Conservation (phyloP, 2,888 invertebrate genomes). For the Pyralis farinalis region DNA sequence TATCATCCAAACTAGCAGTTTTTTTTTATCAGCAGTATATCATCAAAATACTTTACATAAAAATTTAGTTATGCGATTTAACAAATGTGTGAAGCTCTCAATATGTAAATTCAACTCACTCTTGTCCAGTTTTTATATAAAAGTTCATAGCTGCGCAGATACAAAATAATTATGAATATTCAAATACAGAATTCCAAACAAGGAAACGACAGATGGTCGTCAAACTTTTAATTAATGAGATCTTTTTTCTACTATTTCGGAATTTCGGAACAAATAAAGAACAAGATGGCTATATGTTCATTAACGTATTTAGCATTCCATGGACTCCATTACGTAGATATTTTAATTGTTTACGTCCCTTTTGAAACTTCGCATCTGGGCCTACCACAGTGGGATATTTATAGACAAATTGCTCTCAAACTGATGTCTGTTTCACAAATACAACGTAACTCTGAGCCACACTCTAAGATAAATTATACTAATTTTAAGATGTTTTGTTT, state of each 20-base stretch:
- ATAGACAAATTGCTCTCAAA: constrained; percentile 72
- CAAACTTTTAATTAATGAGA: constrained; percentile 50
- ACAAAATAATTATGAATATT: constrained; percentile 5
- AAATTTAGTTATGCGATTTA: no score
- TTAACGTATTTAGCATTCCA: constrained; percentile 72
- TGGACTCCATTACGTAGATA: constrained; percentile 75
- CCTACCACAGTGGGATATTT: constrained; percentile 71
- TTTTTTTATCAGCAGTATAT: no score
- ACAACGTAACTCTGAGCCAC: not conserved
- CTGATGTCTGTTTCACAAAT: constrained; percentile 57
- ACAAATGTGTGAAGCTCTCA: no score
- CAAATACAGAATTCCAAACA: constrained; percentile 14
- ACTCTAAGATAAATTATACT: not conserved
- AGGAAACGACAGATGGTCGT: constrained; percentile 38
- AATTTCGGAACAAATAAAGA: constrained; percentile 12
- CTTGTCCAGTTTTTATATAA: no score
- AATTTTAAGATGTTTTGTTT: not conserved
- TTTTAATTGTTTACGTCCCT: constrained; percentile 74
- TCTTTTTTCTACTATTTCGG: constrained; percentile 41
- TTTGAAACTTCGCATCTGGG: constrained; percentile 72
- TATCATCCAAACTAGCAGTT: no score
- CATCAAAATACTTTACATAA: no score
- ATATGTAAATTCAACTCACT: no score
- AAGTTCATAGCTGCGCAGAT: no score
- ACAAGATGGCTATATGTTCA: constrained; percentile 19